Conservation (phyloP, 2,113 vertebrate genomes). For the Brachionichthys hirsutus region DNA sequence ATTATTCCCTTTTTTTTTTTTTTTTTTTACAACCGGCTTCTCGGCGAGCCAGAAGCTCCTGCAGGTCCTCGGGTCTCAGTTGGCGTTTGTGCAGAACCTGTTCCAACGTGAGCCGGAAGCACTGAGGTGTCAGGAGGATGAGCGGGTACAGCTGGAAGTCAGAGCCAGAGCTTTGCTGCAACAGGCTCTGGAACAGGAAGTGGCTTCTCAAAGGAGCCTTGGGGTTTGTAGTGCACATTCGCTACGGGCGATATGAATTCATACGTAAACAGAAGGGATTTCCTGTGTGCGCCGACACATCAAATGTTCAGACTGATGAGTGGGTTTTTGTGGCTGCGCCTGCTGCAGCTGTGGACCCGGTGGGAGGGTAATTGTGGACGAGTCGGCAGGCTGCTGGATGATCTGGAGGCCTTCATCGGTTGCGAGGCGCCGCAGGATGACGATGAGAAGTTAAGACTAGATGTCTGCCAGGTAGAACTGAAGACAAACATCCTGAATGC, state of each 20-base stretch:
- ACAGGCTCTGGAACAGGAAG: constrained; percentile 74
- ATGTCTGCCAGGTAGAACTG: constrained; percentile 80
- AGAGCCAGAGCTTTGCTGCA: constrained; percentile 76
- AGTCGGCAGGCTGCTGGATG: constrained; percentile 80
- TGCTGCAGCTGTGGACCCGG: constrained; percentile 80
- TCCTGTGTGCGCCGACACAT: constrained; percentile 10
- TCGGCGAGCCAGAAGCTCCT: constrained; percentile 79
- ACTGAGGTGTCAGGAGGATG: constrained; percentile 71
- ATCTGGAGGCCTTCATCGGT: constrained; percentile 73
- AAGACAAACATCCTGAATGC: neutral
- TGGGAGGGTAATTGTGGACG: constrained; percentile 79
- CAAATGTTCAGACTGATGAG: constrained; percentile 1
- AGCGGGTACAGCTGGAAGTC: constrained; percentile 72
- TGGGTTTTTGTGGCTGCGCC: constrained; percentile 16
- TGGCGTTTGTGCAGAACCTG: constrained; percentile 73
- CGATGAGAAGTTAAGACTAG: constrained; percentile 64
- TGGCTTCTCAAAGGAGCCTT: constrained; percentile 74
- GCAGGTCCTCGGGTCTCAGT: constrained; percentile 75
- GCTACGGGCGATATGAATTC: constrained; percentile 40
- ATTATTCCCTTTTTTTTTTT: no score
- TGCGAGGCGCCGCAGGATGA: constrained; percentile 65
- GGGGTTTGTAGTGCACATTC: constrained; percentile 77
- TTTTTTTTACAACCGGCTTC: constrained; percentile 6
- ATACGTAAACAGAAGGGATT: constrained; percentile 15
- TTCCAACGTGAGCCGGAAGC: constrained; percentile 68